Conservation (phyloP, 2,888 invertebrate species). For the Philopedon plagiatum region DNA sequence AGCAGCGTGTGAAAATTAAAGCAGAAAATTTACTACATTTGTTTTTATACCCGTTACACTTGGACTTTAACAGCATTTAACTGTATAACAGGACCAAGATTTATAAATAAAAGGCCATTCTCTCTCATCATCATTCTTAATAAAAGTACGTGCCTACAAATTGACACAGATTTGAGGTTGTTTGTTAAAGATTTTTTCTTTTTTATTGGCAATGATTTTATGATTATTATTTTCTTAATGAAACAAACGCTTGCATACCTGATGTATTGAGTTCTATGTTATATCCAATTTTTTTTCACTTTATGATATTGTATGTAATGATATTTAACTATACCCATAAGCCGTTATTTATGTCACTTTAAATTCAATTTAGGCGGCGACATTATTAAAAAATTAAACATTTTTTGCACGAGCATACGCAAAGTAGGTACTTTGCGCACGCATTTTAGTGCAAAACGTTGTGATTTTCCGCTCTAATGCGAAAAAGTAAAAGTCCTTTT, state of each 20-base stretch:
- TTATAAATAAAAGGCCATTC: constrained; percentile 18
- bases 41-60: neutral
- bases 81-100: constrained; percentile 7
- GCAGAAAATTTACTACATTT: neutral
- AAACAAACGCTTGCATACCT: neutral
- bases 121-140: constrained; percentile 17
- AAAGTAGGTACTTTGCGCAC: too few relatives aligned
- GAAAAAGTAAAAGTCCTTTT: too few relatives aligned
- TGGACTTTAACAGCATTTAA: neutral
- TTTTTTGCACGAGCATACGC: too few relatives aligned
- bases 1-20: neutral
- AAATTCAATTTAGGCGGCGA: too few relatives aligned
- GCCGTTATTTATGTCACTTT: too few relatives aligned
- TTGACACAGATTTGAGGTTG: constrained; percentile 17
- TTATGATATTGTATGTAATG: neutral
- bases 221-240: neutral
- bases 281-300: neutral
- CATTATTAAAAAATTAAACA: too few relatives aligned
- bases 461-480: too few relatives aligned
- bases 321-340: too few relatives aligned
- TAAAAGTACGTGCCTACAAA: constrained; percentile 23
- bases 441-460: too few relatives aligned
- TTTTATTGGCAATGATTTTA: neutral
- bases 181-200: constrained; percentile 5
- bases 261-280: neutral